These are phyloP conservation scores for Coregonus ussuriensis DNA, from an alignment of 2,797 vertebrate species.

Conservation along the genomic window DNA sequence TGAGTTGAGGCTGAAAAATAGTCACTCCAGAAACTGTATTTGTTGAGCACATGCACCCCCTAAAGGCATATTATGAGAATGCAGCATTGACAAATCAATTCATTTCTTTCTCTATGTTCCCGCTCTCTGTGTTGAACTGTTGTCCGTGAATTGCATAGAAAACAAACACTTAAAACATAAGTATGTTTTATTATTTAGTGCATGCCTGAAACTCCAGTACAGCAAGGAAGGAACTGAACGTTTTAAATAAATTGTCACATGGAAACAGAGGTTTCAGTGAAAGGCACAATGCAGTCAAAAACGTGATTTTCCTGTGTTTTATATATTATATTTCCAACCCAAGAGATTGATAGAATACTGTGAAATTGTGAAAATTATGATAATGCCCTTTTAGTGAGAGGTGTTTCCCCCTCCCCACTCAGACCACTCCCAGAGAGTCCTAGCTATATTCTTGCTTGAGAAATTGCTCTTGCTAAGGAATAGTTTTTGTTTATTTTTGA, in stretches of 20 bases:
- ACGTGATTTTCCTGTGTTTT: no score
- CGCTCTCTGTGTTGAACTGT: background rate
- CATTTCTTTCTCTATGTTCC: background rate
- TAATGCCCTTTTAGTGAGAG: no score
- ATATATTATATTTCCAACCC: no score
- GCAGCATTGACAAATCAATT: slow-evolving; percentile 21
- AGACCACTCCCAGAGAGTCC: no score
- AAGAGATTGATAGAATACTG: background rate
- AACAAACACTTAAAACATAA: slow-evolving; percentile 62
- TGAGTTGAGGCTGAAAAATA: slow-evolving; percentile 1
- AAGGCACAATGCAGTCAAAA: no score
- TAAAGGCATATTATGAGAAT: slow-evolving; percentile 32
- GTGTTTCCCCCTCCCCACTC: no score
- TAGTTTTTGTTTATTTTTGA: no score
- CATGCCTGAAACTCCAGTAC: slow-evolving; percentile 65
- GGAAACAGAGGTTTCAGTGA: slow-evolving; percentile 22
- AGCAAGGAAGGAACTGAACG: slow-evolving; percentile 53
- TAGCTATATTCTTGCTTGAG: no score
- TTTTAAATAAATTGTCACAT: slow-evolving; percentile 54
- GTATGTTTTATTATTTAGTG: slow-evolving; percentile 68
- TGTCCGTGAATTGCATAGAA: background rate
- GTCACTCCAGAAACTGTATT: background rate
- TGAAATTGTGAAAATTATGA: no score
- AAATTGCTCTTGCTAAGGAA: no score
- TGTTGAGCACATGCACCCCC: slow-evolving; percentile 42